Base-by-base conservation (phyloP, 37 sponge, comb jelly and placozoan species). In the Tethya wilhelma region DNA sequence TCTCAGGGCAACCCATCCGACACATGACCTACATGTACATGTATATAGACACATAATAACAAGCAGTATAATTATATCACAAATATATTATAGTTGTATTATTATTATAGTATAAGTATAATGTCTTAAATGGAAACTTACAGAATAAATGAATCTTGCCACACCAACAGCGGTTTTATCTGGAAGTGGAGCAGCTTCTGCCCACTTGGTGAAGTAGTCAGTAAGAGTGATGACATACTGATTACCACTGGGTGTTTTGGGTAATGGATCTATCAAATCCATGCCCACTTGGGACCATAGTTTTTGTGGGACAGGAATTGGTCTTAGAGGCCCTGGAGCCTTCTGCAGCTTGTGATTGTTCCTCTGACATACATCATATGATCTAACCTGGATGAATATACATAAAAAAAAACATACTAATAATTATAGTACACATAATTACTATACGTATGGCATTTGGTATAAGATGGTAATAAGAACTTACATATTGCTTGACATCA, bases 141-240 rank as follows among this genome's bases (percentile, higher is more conserved):
- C 74, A 46, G 76, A 56, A 39, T 75, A 84, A 8, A 84, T 26
- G 42, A 67, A 31, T 12, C 55, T 29, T 20, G 84, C 69, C n/a
- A 84, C 69, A 33, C 59, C 59, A 29, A 44, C 31, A 32, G 69
- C 76, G 22, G 69, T 75, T 74, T 84, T 75, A 38, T 84, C 84
- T 38, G 59, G 38, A 20, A 75, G 75, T 26, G 76, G 58, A 53
- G 22, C 68, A 39, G 76, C 84, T 84, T 75, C 84, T 38, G 73
- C 84, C 84, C 84, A 75, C 46, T 84, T 84, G 65, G 84, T 67
- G 41, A 60, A 84, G 36, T 75, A 84, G 56, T 84, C 84, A 36
- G 39, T 75, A 30, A 84, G 44, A 11, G 63, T 71, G 32, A 71
- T 73, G 14, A 73, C 53, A 68, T 74, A 83, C 58, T 83, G 64